phyloP scores from a whole-genome alignment of 37 sponge, comb jelly and placozoan genomes.

The Petrosia ficiformis region DNA sequence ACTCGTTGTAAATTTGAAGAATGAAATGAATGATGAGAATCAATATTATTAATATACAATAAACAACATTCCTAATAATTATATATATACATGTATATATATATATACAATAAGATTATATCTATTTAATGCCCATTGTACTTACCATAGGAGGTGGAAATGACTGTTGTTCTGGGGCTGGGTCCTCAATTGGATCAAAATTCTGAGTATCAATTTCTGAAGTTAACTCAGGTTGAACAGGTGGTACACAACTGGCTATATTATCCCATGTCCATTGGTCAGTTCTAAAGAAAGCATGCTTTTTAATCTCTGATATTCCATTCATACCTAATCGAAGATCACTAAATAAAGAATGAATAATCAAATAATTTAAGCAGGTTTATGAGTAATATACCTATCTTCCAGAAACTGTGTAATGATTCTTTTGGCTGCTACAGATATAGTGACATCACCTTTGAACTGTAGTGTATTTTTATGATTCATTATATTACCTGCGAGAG shows the following conservation, averaged over 20 bases:
- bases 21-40: not conserved
- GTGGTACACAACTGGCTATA: constrained; percentile 67
- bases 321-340: constrained; percentile 65
- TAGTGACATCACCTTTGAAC: constrained; percentile 68
- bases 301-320: constrained; percentile 67
- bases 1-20: not conserved
- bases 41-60: too few species aligned
- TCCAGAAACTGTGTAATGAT: constrained; percentile 73
- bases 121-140: not conserved
- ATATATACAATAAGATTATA: not conserved
- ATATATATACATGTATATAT: too few species aligned
- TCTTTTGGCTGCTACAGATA: constrained; percentile 62
- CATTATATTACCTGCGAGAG: constrained; percentile 85
- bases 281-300: constrained; percentile 77
- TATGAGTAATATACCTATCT: constrained; percentile 59
- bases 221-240: constrained; percentile 79
- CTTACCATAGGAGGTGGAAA: constrained; percentile 78
- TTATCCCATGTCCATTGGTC: constrained; percentile 82
- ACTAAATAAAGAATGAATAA: constrained; percentile 25
- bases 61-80: too few species aligned
- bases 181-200: constrained; percentile 89
- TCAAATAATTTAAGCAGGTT: not conserved
- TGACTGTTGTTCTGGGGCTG: constrained; percentile 50
- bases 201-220: constrained; percentile 89
- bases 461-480: constrained; percentile 77